phyloP scores from a whole-genome alignment of 2,113 vertebrate species.

The Galbula dea region DNA sequence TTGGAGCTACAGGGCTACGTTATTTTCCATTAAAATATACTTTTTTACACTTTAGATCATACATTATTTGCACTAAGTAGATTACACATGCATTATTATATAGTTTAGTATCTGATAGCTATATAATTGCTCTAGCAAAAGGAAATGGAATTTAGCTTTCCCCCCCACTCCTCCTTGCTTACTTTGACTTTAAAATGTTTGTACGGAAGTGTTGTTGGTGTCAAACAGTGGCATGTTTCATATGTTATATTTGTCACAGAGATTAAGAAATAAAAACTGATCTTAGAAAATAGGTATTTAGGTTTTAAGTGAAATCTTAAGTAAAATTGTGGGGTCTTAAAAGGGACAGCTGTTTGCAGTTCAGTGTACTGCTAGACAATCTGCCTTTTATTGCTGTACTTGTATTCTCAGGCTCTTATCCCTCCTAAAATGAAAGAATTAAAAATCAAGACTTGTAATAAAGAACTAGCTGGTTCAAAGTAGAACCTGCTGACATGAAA shows the following conservation, averaged over 20 bases:
- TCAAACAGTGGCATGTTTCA: neutral
- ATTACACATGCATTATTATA: accelerated
- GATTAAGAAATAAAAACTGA: conserved; percentile 49
- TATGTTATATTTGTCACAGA: conserved; percentile 48
- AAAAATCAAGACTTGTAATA: conserved; percentile 30
- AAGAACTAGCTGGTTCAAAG: neutral
- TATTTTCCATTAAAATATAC: neutral
- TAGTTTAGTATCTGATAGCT: neutral
- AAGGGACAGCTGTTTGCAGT: conserved; percentile 24
- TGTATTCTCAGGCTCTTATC: conserved; percentile 19
- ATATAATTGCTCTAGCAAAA: neutral
- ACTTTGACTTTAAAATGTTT: neutral
- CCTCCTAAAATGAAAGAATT: neutral
- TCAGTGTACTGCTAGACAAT: neutral
- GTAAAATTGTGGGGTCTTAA: neutral
- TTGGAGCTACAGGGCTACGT: neutral
- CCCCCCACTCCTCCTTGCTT: accelerated
- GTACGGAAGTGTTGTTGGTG: neutral
- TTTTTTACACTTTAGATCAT: neutral
- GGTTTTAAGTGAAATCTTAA: neutral
- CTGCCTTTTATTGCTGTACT: conserved; percentile 14
- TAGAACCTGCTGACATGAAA: neutral
- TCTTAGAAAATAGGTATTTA: conserved; percentile 26
- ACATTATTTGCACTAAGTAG: neutral
- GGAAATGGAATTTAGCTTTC: neutral